These are phyloP conservation scores for Harpagifer antarcticus DNA, from an alignment of 2,797 vertebrate genomes.

Conservation along the genomic window DNA sequence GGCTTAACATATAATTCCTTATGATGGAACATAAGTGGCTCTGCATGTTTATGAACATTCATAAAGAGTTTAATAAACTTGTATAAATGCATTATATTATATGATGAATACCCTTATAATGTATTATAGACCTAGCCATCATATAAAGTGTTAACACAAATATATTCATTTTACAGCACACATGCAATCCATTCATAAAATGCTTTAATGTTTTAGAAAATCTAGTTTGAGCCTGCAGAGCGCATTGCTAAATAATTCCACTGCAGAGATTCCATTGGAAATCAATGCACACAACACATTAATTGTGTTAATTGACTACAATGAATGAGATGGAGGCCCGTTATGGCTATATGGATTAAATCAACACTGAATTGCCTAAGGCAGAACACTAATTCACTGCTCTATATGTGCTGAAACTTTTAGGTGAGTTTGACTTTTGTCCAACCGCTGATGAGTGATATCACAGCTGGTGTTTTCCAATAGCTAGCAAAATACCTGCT, in stretches of 20 bases:
- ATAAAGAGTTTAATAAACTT: too few species aligned
- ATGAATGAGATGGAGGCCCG: conserved; percentile 45
- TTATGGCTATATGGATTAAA: conserved; percentile 50
- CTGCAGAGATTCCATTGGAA: conserved; percentile 44
- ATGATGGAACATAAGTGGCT: too few species aligned
- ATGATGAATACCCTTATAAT: too few species aligned
- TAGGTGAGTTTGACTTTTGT: conserved; percentile 18
- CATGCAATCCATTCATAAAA: conserved; percentile 61
- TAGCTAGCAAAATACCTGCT: conserved; percentile 19
- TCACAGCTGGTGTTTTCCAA: conserved; percentile 40
- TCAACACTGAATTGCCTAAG: conserved; percentile 45
- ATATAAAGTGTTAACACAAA: too few species aligned
- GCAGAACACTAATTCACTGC: conserved; percentile 21
- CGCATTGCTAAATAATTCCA: conserved; percentile 56
- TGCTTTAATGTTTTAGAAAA: conserved; percentile 41
- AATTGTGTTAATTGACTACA: conserved; percentile 68
- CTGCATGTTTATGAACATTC: too few species aligned
- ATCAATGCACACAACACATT: conserved; percentile 69
- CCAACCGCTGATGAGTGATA: conserved; percentile 22
- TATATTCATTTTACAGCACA: conserved; percentile 33
- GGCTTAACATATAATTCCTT: too few species aligned
- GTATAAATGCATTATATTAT: too few species aligned
- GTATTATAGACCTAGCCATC: too few species aligned
- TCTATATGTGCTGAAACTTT: conserved; percentile 26
- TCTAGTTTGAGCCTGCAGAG: conserved; percentile 28